Evolutionary conservation across 2,797 vertebrate genomes (phyloP).

Genomic region (Bradypodion pumilum): DNA sequence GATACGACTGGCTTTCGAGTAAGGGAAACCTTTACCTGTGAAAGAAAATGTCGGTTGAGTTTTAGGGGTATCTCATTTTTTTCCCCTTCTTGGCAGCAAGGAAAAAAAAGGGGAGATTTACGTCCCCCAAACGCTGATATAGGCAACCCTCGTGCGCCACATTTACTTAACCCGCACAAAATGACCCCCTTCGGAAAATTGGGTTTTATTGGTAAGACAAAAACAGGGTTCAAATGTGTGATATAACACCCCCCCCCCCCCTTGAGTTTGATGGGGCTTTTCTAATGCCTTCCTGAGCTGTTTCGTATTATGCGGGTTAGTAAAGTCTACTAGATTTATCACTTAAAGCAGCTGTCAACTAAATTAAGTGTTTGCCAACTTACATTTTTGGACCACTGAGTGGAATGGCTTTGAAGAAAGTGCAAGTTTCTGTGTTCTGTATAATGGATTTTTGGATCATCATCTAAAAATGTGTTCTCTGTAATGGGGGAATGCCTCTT

Average conservation of each 20-base stretch:
- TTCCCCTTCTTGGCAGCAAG: too few relatives aligned
- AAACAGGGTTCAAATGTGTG: too few relatives aligned
- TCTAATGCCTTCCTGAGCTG: neutral
- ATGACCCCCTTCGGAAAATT: neutral
- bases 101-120: too few relatives aligned
- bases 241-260: neutral
- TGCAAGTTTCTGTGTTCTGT: neutral
- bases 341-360: neutral
- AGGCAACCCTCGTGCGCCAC: too few relatives aligned
- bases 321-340: too few relatives aligned
- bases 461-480: neutral
- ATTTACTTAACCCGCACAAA: too few relatives aligned
- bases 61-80: too few relatives aligned
- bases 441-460: neutral
- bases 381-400: neutral
- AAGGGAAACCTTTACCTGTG: too few relatives aligned
- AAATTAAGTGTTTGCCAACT: neutral
- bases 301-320: too few relatives aligned
- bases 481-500: neutral
- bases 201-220: neutral
- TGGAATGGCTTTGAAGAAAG: neutral
- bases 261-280: neutral
- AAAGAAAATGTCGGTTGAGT: too few relatives aligned
- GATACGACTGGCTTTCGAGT: too few relatives aligned
- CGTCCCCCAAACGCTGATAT: too few relatives aligned